Base-by-base conservation (phyloP, 2,888 invertebrate genomes). In the Leptinotarsa haldemani region DNA sequence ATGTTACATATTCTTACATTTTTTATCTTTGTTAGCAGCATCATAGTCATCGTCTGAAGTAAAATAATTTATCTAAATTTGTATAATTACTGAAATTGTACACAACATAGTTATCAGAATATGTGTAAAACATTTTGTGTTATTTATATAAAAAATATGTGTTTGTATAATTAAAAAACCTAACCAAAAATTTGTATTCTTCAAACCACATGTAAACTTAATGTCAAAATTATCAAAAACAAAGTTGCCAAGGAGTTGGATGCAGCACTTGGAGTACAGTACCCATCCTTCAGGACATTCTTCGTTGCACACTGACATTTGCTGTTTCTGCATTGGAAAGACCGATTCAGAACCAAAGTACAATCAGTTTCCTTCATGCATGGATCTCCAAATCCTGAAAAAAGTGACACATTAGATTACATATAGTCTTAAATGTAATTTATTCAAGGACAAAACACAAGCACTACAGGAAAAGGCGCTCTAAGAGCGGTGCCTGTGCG, bases 271-370 rank as follows among this genome's bases (percentile, higher is more conserved):
- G 74, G 73, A 5, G 71, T 68, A 47, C 80, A 81, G 58, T 71
- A 77, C 9, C 77, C 76, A 53, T 79, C 71, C 12, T 74, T 78
- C 9, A 78, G 69, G 13, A 30, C 75, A 25, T 73, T 16, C 18
- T 77, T 78, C 3, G 82, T 77, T 13, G 78, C 75, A 73, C 82
- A 83, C 67, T 82, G 81, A 69, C 83, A 83, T 68, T 78, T 71
- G 70, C 77, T 80, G 50, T 82, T 83, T 64, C 82, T 77, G 74
- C 83, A 83, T 68, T 76, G 70, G 50, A 81, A 80, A 30, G 77
- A 75, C 9, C 80, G 77, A 56, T 80, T 80, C 52, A 81, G 67
- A 15, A 79, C 78, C 25, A 73, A 52, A 1, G 81, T 80, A 72
- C 83, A 83, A 20, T 83, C 77, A 9, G 67, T 47, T 50, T 68